Conservation (phyloP, 2,113 vertebrate genomes). For the Acinonyx jubatus region DNA sequence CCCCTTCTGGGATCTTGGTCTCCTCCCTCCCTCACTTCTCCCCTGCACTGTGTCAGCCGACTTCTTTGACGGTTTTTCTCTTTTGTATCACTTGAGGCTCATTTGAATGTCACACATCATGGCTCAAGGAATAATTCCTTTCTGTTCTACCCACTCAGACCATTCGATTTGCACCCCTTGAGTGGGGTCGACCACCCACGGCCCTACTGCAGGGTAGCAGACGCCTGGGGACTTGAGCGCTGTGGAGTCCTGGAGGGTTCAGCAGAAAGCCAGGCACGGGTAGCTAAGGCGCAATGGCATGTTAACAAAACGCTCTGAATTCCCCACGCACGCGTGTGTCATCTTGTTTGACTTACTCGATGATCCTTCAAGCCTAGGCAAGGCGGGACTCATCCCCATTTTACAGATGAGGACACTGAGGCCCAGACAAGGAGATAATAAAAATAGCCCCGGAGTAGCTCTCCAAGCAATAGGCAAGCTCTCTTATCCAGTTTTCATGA, state of each 20-base stretch:
- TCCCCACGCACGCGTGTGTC: rapidly evolving
- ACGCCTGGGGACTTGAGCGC: too few relatives aligned
- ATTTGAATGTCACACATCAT: neutral
- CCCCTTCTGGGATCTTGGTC: neutral
- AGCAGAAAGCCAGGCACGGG: neutral
- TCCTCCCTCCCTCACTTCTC: neutral
- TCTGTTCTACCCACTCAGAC: neutral
- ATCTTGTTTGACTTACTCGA: neutral
- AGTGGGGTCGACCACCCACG: neutral
- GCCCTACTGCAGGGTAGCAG: neutral
- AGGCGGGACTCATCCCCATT: neutral
- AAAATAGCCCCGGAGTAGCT: neutral
- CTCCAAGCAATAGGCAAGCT: neutral
- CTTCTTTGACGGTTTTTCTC: neutral
- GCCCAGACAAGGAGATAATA: neutral
- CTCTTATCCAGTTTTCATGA: neutral
- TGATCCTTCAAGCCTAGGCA: neutral
- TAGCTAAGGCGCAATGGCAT: rapidly evolving
- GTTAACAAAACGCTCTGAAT: too few relatives aligned
- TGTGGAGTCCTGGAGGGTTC: neutral
- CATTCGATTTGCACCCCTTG: too few relatives aligned
- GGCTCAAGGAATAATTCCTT: neutral
- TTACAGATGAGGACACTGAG: neutral
- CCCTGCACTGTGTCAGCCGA: neutral
- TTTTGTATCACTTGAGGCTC: neutral